These are phyloP conservation scores for Pygoscelis adeliae DNA, from an alignment of 2,113 vertebrate species.

Conservation along the genomic window DNA sequence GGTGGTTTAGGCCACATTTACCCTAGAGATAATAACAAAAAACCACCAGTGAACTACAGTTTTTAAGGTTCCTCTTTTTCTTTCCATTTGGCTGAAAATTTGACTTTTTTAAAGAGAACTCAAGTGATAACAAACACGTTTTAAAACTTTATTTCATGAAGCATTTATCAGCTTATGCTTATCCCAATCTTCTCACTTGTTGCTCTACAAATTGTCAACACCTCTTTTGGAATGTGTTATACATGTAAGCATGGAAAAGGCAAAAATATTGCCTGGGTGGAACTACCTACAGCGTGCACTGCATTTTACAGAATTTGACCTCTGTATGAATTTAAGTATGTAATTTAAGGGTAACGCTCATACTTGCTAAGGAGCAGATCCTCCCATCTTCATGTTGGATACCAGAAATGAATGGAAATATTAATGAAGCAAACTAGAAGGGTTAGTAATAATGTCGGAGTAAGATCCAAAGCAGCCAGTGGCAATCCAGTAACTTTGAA, in stretches of 20 bases:
- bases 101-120: not conserved
- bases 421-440: not conserved
- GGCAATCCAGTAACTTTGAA: not conserved
- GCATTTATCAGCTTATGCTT: not conserved
- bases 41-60: not conserved
- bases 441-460: not conserved
- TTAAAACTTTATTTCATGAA: not conserved
- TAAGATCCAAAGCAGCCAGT: not conserved
- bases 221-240: not conserved
- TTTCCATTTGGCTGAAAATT: not conserved
- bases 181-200: not conserved
- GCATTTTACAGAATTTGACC: not conserved
- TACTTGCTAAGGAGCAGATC: not conserved
- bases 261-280: not conserved
- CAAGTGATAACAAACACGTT: not conserved
- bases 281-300: not conserved
- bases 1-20: not conserved
- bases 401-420: not conserved
- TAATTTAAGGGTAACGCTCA: not conserved
- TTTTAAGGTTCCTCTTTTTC: not conserved
- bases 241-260: not conserved
- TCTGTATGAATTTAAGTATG: not conserved
- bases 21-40: not conserved
- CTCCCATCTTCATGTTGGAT: not conserved
- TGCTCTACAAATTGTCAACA: not conserved